phyloP scores from a whole-genome alignment of 2,113 vertebrate genomes.

The Xenopus borealis region DNA sequence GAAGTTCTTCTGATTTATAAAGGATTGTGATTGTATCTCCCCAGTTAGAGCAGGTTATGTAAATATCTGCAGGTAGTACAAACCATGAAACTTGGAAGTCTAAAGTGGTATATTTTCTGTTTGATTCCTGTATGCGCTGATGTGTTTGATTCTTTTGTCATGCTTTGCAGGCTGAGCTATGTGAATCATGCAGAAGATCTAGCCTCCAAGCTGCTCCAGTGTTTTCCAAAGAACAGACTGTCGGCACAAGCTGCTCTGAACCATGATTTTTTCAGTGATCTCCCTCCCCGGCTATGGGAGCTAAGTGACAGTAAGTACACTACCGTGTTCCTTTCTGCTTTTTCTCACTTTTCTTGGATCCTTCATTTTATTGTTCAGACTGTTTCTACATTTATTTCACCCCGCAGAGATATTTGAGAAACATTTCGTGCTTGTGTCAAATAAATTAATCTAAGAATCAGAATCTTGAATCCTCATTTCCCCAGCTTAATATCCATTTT shows the following conservation, averaged over 20 bases:
- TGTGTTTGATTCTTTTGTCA: slow-evolving; percentile 42
- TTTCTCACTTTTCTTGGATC: neutral
- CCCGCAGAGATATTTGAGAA: no score
- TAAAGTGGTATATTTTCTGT: neutral
- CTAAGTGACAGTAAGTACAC: slow-evolving; percentile 87
- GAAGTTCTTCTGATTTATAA: no score
- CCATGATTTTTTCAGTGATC: slow-evolving; percentile 92
- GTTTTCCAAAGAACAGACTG: slow-evolving; percentile 95
- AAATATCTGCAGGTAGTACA: no score
- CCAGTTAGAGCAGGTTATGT: no score
- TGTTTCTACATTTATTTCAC: neutral
- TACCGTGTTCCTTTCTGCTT: neutral
- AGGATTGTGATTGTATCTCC: no score
- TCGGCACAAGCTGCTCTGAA: slow-evolving; percentile 88
- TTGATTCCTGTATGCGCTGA: slow-evolving; percentile 9
- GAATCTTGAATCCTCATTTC: no score
- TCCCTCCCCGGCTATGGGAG: slow-evolving; percentile 92
- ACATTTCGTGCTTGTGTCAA: no score
- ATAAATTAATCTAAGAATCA: no score
- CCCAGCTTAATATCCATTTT: no score
- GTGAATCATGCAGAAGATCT: slow-evolving; percentile 92
- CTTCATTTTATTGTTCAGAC: neutral
- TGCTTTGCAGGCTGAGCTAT: slow-evolving; percentile 80
- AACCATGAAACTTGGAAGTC: no score
- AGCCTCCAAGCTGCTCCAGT: slow-evolving; percentile 91